A percentile compares a stretch with the other conserved stretches of the same genome.
Evolutionary conservation across 2,797 vertebrate genomes (phyloP).

Genomic region (Rhynchotus rufescens): DNA sequence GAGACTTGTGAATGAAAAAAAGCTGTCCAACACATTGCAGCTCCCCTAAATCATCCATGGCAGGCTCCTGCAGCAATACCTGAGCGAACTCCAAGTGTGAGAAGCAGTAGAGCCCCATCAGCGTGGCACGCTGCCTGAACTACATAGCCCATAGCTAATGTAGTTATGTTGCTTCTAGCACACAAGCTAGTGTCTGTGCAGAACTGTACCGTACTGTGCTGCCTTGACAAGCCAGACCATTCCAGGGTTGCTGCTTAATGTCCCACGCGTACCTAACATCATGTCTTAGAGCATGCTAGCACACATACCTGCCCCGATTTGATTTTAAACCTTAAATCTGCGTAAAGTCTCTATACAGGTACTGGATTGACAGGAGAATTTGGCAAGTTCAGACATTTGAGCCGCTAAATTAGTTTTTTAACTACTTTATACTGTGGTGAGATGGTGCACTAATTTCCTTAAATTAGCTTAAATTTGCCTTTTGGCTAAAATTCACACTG

Average conservation of each 20-base stretch:
- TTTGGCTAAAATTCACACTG: neutral
- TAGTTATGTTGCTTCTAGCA: neutral
- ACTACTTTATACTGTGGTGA: neutral
- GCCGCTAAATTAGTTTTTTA: neutral
- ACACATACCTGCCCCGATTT: neutral
- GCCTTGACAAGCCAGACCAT: neutral
- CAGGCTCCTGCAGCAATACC: neutral
- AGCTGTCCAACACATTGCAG: neutral
- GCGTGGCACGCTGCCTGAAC: neutral
- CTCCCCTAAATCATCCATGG: neutral
- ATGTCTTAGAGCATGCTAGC: neutral
- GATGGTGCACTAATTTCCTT: neutral
- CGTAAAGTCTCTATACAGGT: neutral
- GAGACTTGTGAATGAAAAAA: constrained; percentile 1
- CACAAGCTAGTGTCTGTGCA: neutral
- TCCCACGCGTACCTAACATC: neutral
- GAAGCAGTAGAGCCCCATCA: neutral
- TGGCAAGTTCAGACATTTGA: neutral
- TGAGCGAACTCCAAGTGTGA: neutral
- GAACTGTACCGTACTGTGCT: neutral
- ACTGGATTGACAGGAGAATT: neutral
- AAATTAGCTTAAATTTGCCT: neutral
- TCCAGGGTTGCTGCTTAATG: neutral
- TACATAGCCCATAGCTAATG: neutral
- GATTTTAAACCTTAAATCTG: neutral